Evolutionary conservation across 1,140 invertebrate species (phyloP).

Genomic region (Papilio polytes): DNA sequence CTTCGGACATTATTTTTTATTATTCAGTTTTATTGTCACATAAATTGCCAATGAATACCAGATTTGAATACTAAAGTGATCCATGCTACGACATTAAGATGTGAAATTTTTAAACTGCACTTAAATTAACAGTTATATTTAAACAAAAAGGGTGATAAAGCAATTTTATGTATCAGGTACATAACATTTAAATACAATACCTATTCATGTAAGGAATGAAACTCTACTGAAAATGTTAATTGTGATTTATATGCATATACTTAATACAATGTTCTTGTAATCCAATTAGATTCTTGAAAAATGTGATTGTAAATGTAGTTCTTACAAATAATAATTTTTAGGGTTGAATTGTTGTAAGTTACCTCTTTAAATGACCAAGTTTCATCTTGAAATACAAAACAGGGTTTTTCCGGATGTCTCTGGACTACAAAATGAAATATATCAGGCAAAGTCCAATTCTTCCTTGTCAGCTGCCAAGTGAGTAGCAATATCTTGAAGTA

Average conservation of each 20-base stretch:
- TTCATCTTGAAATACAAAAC: constrained; percentile 91
- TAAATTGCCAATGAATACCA: no score
- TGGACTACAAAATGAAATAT: constrained; percentile 89
- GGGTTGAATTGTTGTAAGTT: neutral
- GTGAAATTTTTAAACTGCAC: neutral
- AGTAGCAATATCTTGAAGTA: constrained; percentile 87
- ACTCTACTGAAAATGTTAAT: neutral
- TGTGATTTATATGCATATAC: neutral
- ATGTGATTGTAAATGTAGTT: neutral
- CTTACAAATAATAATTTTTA: neutral
- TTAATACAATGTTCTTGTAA: neutral
- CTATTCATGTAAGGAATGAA: neutral
- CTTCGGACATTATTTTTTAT: no score
- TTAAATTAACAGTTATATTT: neutral
- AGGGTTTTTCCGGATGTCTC: constrained; percentile 90
- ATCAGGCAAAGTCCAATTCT: constrained; percentile 88
- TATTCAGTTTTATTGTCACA: no score
- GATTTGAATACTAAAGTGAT: neutral
- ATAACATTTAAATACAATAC: neutral
- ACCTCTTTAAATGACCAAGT: constrained; percentile 92
- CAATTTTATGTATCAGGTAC: neutral
- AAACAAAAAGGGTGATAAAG: neutral
- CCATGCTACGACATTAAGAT: neutral
- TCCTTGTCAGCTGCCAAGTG: constrained; percentile 85
- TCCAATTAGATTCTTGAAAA: neutral